Conservation (phyloP, 2,797 vertebrate species). For the Oreochromis mossambicus region DNA sequence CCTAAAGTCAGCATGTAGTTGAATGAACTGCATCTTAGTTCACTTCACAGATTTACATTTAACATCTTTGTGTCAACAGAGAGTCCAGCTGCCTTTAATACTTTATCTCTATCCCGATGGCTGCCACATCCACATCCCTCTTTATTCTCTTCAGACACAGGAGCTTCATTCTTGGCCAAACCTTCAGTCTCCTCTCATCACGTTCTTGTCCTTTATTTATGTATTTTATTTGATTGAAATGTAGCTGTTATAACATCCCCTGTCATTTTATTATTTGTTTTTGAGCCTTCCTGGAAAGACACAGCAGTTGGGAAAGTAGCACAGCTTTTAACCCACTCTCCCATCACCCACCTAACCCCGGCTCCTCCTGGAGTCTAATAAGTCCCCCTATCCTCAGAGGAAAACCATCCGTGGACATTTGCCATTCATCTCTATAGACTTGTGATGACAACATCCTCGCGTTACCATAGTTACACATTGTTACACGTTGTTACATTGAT, state of each 20-base stretch:
- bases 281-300: not conserved
- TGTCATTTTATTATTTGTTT: not conserved
- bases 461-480: not conserved
- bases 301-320: not conserved
- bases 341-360: not conserved
- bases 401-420: not conserved
- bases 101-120: not conserved
- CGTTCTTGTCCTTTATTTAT: not conserved
- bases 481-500: not conserved
- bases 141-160: not conserved
- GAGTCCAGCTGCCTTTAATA: not conserved
- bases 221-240: not conserved
- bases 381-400: not conserved
- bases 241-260: not conserved
- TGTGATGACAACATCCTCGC: not conserved
- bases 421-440: not conserved
- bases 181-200: not conserved
- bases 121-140: not conserved
- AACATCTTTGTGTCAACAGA: not conserved
- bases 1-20: not conserved
- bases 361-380: not conserved
- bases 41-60: not conserved
- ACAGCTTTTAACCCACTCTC: not conserved
- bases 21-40: not conserved
- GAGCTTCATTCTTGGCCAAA: not conserved